Evolutionary conservation across 2,113 vertebrate species (phyloP), one percentile per base, ranked within the genome.

Genomic region (Grantiella picta): DNA sequence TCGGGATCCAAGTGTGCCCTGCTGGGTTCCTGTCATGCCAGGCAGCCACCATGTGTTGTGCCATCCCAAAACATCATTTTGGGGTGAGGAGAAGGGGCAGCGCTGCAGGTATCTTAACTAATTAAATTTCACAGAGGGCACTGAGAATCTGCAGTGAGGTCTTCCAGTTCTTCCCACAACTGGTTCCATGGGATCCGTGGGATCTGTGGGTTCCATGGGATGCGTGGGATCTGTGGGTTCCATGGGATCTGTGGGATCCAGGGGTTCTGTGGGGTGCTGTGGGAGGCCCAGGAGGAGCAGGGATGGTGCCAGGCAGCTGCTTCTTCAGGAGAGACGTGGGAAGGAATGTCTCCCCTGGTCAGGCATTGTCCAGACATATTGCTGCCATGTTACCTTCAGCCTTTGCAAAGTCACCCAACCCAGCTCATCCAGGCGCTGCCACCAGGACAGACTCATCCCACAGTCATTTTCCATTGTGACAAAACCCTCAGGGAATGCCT

Each of bases 321-420:
- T 86, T 8, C 71, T 56, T 31, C 82, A 7, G 65, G 23, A 31
- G 44, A 12, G 22, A 15, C 0, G 1, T 5, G 40, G 27, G 56
- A n/a, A n/a, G n/a, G n/a, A n/a, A n/a, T n/a, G n/a, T n/a, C n/a
- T n/a, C n/a, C n/a, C n/a, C n/a, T n/a, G n/a, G n/a, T n/a, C n/a
- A n/a, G 44, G 13, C 68, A 28, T 15, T 45, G 12, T 47, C 40
- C 13, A 20, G 47, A 11, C 8, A 8, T 3, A 1, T 2, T 12
- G 38, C 56, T 52, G 80, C 36, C 38, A 27, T 1, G 1, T 1
- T 2, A 0, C 29, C 44, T 7, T 17, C 10, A 50, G 63, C 3
- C 38, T 6, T 2, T 10, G 35, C 2, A 1, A 1, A 23, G 42
- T 8, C 33, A 23, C 18, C 21, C 1, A 0, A 36, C 8, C 15